These are phyloP conservation scores for Tachycineta bicolor DNA, from an alignment of 2,113 vertebrate genomes.

Conservation along the genomic window DNA sequence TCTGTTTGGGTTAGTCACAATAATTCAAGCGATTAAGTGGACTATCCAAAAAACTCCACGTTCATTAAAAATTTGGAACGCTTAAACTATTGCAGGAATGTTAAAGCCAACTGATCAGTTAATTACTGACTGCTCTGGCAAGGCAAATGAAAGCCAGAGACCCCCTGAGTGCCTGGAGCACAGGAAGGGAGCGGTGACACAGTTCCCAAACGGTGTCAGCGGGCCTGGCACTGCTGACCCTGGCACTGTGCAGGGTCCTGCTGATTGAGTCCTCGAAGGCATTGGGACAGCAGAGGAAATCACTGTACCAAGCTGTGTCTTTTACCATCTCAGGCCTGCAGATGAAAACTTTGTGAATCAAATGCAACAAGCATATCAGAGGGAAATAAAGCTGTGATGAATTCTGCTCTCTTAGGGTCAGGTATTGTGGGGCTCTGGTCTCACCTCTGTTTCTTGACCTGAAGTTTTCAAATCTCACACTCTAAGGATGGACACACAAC, in stretches of 20 bases:
- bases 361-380: not conserved
- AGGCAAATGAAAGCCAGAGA: not conserved
- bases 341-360: not conserved
- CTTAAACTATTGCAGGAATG: conserved; percentile 8
- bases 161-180: not conserved
- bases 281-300: not conserved
- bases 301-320: not conserved
- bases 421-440: not conserved
- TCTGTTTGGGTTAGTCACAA: not conserved
- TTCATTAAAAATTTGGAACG: not conserved
- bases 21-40: not conserved
- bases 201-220: not conserved
- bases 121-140: not conserved
- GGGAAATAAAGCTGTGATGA: not conserved
- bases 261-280: not conserved
- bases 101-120: conserved; percentile 12
- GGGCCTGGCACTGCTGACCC: not conserved
- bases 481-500: rapidly evolving
- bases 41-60: not conserved
- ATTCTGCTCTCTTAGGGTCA: not conserved
- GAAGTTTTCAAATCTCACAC: not conserved
- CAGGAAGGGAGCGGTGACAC: not conserved
- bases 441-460: not conserved
- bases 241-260: not conserved
- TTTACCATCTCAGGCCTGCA: not conserved